Evolutionary conservation across 2,888 invertebrate species (phyloP), one percentile per base, ranked within the genome.

Genomic region (Meiosimyza decipiens): DNA sequence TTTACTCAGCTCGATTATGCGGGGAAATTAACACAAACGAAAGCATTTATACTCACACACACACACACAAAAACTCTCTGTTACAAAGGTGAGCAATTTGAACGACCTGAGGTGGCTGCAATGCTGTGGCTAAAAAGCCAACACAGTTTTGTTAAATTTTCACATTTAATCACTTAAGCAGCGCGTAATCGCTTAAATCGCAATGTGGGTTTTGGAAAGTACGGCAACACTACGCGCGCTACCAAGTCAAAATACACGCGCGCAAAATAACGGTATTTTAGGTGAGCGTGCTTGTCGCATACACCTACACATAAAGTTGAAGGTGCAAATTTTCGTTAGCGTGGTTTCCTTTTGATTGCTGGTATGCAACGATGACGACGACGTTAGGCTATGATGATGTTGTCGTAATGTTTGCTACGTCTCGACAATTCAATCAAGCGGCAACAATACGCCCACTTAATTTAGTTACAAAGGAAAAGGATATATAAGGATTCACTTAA

Each of bases 101-200:
- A 28, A 28, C 28, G 28, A 28, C 28, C 28, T 2, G 28, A 28
- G 28, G 28, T 4, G 28, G 28, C 28, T 28, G 28, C 28, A 28
- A 28, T 28, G 28, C 28, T 2, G 28, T 28, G 57, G 22, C 57
- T 57, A 28, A 57, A 57, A 55, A 57, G 57, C 57, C 57, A 57
- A 57, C 57, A 57, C 57, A 18, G 28, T 57, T 57, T 18, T 16
- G 18, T 57, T 57, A 57, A 79, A 73, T 75, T 81, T 80, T 82
- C 78, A 81, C 68, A 80, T 82, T 81, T 81, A 81, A 81, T 82
- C 81, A 81, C 82, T 79, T 81, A 79, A 82, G 82, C 79, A 79
- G 77, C 80, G 79, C 79, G 79, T 81, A 81, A 82, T 81, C 82
- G 28, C 22, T 22, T 57, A 57, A 57, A 57, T 16, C 28, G 22